Evolutionary conservation across 2,888 invertebrate genomes (phyloP), one percentile per base, ranked within the genome.

Genomic region (Chironomus riparius): DNA sequence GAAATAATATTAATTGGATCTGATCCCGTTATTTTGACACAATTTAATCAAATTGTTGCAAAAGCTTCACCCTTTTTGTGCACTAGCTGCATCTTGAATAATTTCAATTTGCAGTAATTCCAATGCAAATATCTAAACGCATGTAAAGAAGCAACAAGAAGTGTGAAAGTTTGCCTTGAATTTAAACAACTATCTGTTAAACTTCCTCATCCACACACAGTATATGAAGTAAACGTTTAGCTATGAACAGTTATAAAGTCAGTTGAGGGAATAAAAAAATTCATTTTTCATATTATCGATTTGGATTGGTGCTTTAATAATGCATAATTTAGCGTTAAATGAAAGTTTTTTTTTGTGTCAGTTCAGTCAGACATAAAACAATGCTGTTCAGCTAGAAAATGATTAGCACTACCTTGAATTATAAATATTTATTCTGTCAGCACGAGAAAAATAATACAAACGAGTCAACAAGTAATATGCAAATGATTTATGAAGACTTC

Each of bases 111-210:
- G 2, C 10, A 38, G 6, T 5, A 28, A 28, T 56, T 15, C 3
- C 2, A 4, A 56, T 56, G 13, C 38, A 38, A 38, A 38, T 10
- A 10, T 10, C 38, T 1, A 56, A 56, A n/a, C 56, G 56, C 18
- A 56, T 15, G 22, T 13, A 65, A 21, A 21, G 62, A 10, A 12
- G n/a, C n/a, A n/a, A n/a, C n/a, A n/a, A 50, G 65, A 65, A 65
- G 65, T 65, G 65, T 65, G 65, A 65, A 65, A 65, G 65, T 65
- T 65, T 65, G 13, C 65, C 65, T 65, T 65, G 65, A 65, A 65
- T 38, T 28, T 38, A 38, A 38, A 38, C 10, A 65, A 65, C 13
- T 12, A 65, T 24, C 18, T 65, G 24, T 22, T 21, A 21, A 65
- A n/a, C 65, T 65, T 65, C 65, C 65, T 22, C 18, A 65, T 65